These are phyloP conservation scores for Noctua pronuba DNA, from an alignment of 2,888 invertebrate genomes.

Conservation along the genomic window DNA sequence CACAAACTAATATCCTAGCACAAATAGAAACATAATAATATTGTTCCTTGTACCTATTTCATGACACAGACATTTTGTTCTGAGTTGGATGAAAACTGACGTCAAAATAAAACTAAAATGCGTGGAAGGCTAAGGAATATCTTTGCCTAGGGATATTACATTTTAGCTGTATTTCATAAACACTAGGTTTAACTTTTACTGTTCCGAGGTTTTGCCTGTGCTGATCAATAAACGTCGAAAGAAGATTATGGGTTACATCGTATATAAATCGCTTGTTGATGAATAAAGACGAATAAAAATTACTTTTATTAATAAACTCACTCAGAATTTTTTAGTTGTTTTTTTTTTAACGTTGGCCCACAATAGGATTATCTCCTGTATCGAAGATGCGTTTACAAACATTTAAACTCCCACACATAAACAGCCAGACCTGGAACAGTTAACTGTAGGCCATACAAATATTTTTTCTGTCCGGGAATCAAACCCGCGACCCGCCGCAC, in stretches of 20 bases:
- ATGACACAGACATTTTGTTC: conserved; percentile 3
- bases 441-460: neutral
- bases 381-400: neutral
- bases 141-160: neutral
- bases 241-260: neutral
- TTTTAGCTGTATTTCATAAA: neutral
- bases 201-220: conserved; percentile 18
- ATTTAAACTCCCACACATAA: neutral
- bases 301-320: neutral
- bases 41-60: neutral
- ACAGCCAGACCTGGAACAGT: neutral
- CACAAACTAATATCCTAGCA: conserved; percentile 53
- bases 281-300: neutral
- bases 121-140: too few species aligned
- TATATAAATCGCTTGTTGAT: neutral
- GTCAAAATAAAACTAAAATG: neutral
- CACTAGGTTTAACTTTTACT: conserved; percentile 29
- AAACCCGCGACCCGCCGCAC: neutral
- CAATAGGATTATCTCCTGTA: too few species aligned
- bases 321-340: neutral
- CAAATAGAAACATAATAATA: conserved; percentile 42
- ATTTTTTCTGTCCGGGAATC: neutral
- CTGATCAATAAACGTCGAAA: neutral
- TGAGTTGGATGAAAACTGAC: neutral
- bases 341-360: neutral